These are phyloP conservation scores for Mellivora capensis DNA, from an alignment of 2,113 vertebrate genomes.

Conservation along the genomic window DNA sequence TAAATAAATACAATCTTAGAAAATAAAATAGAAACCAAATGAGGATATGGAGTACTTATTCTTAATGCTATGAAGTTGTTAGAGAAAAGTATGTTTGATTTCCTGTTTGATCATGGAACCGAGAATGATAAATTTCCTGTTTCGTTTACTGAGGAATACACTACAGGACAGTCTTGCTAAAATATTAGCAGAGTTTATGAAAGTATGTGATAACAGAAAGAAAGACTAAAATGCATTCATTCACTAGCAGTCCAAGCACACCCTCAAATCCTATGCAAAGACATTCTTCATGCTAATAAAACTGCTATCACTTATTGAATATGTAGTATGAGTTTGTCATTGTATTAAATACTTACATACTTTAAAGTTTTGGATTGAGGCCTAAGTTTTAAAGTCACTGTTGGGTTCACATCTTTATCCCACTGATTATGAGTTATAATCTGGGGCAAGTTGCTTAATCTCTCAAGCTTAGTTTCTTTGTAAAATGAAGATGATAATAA, in stretches of 20 bases:
- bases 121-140: neutral
- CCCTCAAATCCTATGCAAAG: neutral
- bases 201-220: neutral
- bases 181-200: neutral
- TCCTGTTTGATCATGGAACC: neutral
- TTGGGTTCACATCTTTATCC: neutral
- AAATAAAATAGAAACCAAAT: neutral
- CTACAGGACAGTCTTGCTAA: neutral
- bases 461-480: neutral
- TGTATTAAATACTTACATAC: neutral
- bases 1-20: neutral
- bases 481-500: constrained; percentile 1
- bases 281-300: neutral
- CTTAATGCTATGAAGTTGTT: neutral
- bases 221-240: neutral
- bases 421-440: neutral
- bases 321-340: neutral
- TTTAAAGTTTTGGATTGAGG: neutral
- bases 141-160: neutral
- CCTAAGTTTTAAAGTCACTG: neutral
- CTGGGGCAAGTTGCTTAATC: neutral
- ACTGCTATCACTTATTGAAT: neutral
- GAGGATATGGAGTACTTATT: neutral
- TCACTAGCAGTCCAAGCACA: neutral
- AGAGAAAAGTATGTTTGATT: neutral